These are phyloP conservation scores for Scolopax bukidnonensis DNA, from an alignment of 2,797 vertebrate species.

Conservation along the genomic window DNA sequence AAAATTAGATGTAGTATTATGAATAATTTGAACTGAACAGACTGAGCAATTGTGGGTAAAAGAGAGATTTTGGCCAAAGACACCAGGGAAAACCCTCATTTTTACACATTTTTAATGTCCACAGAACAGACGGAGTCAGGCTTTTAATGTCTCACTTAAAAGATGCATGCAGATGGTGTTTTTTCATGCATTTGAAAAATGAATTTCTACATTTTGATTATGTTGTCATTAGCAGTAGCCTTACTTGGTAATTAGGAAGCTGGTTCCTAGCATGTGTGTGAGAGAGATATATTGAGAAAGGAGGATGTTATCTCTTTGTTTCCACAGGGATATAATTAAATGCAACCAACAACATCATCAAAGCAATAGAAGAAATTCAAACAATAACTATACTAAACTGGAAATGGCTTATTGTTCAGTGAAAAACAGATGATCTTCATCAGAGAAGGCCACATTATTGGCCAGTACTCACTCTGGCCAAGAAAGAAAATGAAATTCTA, in stretches of 20 bases:
- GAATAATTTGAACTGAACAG: constrained; percentile 57
- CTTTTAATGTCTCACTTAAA: constrained; percentile 69
- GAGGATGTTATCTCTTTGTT: constrained; percentile 52
- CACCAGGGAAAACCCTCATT: constrained; percentile 61
- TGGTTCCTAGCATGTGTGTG: constrained; percentile 31
- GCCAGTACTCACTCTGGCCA: neutral
- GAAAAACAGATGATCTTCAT: constrained; percentile 2
- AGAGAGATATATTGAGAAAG: constrained; percentile 39
- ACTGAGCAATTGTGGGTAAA: constrained; percentile 40
- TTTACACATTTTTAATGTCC: constrained; percentile 70
- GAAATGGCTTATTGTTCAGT: constrained; percentile 6
- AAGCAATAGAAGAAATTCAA: constrained; percentile 27
- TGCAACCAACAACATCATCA: constrained; percentile 41
- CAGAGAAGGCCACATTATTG: neutral
- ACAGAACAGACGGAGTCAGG: constrained; percentile 62
- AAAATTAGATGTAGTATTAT: constrained; percentile 36
- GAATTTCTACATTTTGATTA: constrained; percentile 56
- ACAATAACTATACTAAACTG: neutral
- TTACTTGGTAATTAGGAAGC: constrained; percentile 38
- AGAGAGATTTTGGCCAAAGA: constrained; percentile 36
- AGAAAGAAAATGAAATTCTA: neutral
- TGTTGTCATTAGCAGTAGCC: constrained; percentile 61
- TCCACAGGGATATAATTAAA: constrained; percentile 59
- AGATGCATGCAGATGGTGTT: constrained; percentile 68
- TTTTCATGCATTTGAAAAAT: constrained; percentile 50